These are phyloP conservation scores for Amphibalanus amphitrite DNA, from an alignment of 1,140 invertebrate species.

Conservation along the genomic window DNA sequence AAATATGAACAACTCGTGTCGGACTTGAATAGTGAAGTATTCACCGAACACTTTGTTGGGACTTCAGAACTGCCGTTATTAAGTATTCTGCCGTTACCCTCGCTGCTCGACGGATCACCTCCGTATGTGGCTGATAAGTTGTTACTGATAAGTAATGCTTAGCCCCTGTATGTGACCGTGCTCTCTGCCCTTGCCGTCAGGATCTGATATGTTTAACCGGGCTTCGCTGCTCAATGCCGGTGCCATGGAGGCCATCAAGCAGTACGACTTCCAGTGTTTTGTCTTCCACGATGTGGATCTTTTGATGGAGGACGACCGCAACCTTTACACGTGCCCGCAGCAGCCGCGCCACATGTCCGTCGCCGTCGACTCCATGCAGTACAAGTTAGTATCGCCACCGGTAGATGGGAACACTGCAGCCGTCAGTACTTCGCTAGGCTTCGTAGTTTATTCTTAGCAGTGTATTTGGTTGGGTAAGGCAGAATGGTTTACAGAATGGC, in stretches of 20 bases:
- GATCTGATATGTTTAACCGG: conserved; percentile 60
- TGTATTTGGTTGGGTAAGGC: conserved; percentile 6
- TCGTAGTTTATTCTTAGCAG: conserved; percentile 5
- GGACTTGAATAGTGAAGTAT: no score
- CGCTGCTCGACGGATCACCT: no score
- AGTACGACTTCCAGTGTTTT: conserved; percentile 62
- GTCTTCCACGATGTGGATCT: conserved; percentile 93
- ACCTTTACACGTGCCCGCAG: conserved; percentile 75
- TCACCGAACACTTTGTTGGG: no score
- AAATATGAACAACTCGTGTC: no score
- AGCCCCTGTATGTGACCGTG: no score
- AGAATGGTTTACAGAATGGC: no score
- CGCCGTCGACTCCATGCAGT: conserved; percentile 43
- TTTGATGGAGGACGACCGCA: conserved; percentile 76
- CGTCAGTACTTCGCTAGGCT: neutral
- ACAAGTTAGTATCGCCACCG: conserved; percentile 46
- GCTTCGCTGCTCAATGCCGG: conserved; percentile 93
- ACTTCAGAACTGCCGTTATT: no score
- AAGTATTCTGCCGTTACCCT: no score
- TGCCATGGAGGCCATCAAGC: conserved; percentile 62
- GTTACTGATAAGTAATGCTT: no score
- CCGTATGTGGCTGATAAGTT: no score
- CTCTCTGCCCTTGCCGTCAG: no score
- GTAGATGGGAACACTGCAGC: conserved; percentile 20
- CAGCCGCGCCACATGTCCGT: conserved; percentile 82